Conservation (phyloP, 1,140 invertebrate genomes). For the Melitaea cinxia region DNA sequence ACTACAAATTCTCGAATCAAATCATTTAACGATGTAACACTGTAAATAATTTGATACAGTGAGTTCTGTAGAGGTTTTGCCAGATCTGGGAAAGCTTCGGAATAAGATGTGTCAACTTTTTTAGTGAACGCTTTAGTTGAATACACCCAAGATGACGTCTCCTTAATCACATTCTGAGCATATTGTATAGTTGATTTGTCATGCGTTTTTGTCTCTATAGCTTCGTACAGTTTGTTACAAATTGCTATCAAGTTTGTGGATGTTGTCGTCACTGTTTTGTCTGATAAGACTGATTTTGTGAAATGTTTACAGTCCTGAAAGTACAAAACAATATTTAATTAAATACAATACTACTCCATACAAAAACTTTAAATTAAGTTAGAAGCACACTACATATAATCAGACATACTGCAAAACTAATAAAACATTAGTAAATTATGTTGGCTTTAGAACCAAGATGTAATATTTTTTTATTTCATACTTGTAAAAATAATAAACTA, state of each 20-base stretch:
- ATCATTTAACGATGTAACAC: constrained; percentile 79
- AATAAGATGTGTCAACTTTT: constrained; percentile 81
- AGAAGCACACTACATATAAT: too few species aligned
- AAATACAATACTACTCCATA: too few species aligned
- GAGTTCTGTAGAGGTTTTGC: constrained; percentile 84
- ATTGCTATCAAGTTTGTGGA: constrained; percentile 50
- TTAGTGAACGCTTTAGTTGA: constrained; percentile 83
- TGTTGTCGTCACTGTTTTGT: constrained; percentile 52
- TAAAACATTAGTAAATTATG: constrained; percentile 11
- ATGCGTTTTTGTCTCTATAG: constrained; percentile 40
- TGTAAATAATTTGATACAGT: constrained; percentile 83
- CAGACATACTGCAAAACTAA: too few species aligned
- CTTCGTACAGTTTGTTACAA: constrained; percentile 48
- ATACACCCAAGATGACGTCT: constrained; percentile 82
- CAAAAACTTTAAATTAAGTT: too few species aligned
- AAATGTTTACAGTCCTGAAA: constrained; percentile 75
- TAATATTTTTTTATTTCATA: too few species aligned
- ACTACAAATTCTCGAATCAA: constrained; percentile 65
- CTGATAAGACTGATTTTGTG: constrained; percentile 65
- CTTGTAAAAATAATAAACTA: constrained; percentile 19
- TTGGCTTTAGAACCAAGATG: too few species aligned
- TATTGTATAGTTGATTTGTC: constrained; percentile 44
- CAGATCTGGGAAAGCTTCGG: constrained; percentile 86
- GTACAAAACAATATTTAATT: not conserved
- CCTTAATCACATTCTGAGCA: constrained; percentile 66